Percentiles rank a stretch among this genome's conserved stretches.
Evolutionary conservation across 37 sponge, comb jelly and placozoan genomes (phyloP).

Genomic region (Hexactinellida sp.): DNA sequence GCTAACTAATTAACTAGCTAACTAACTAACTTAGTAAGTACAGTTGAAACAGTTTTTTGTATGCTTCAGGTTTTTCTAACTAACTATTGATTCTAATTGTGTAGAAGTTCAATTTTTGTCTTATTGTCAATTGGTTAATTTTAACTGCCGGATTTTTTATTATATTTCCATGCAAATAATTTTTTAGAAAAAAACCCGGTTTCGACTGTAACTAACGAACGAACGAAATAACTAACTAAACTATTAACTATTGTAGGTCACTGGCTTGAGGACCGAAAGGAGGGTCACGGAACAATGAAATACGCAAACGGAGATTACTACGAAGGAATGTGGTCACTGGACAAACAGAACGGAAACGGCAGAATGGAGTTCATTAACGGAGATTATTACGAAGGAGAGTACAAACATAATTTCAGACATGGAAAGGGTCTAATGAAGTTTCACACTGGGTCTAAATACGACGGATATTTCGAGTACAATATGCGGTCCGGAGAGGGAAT

Average conservation of each 20-base stretch:
- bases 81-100: no score
- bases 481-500: conserved; percentile 27
- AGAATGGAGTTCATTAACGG: conserved; percentile 38
- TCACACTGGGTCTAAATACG: conserved; percentile 38
- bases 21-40: no score
- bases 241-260: conserved; percentile 23
- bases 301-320: conserved; percentile 61
- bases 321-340: conserved; percentile 62
- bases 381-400: conserved; percentile 44
- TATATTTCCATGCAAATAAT: no score
- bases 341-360: conserved; percentile 57
- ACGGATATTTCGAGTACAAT: conserved; percentile 55
- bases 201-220: background rate
- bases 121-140: no score
- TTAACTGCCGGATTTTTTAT: no score
- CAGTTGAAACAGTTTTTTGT: no score
- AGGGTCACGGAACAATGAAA: conserved; percentile 42
- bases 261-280: conserved; percentile 51
- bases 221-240: background rate
- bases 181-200: no score
- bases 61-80: no score
- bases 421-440: conserved; percentile 81
- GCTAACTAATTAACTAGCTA: no score
- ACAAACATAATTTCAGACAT: conserved; percentile 30
- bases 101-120: no score